phyloP scores from a whole-genome alignment of 2,888 invertebrate species.

The Latheticus oryzae region DNA sequence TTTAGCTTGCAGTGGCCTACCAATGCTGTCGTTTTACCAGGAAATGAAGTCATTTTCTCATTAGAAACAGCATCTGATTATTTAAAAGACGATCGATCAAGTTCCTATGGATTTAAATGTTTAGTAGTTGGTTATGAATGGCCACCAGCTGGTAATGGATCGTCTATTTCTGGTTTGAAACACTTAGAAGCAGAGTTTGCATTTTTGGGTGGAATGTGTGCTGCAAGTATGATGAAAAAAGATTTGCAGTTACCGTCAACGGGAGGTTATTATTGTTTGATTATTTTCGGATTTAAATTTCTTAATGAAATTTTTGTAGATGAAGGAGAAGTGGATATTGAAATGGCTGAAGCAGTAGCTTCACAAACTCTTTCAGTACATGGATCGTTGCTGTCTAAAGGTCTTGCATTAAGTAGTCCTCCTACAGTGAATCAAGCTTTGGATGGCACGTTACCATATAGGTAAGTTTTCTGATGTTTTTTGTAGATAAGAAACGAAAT shows the following conservation, averaged over 20 bases:
- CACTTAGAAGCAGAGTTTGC: slow-evolving; percentile 91
- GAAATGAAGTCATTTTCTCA: slow-evolving; percentile 94
- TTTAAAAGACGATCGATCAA: slow-evolving; percentile 87
- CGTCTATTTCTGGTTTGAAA: slow-evolving; percentile 68
- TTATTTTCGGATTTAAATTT: slow-evolving; percentile 2
- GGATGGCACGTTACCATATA: slow-evolving; percentile 87
- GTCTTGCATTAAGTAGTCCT: slow-evolving; percentile 87
- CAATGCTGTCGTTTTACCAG: slow-evolving; percentile 86
- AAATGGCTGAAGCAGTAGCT: slow-evolving; percentile 78
- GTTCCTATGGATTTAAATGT: slow-evolving; percentile 84
- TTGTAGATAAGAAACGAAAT: no score
- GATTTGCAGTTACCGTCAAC: slow-evolving; percentile 77
- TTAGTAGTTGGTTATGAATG: slow-evolving; percentile 86
- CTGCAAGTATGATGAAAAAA: slow-evolving; percentile 88
- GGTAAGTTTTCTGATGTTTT: slow-evolving; percentile 73
- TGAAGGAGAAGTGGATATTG: slow-evolving; percentile 78
- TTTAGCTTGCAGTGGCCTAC: slow-evolving; percentile 86
- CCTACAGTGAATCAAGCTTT: slow-evolving; percentile 91
- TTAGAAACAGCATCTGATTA: slow-evolving; percentile 96
- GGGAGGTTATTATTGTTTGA: slow-evolving; percentile 66
- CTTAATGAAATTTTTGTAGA: slow-evolving; percentile 68
- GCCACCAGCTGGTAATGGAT: slow-evolving; percentile 67
- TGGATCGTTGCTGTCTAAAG: slow-evolving; percentile 84
- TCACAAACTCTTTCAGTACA: slow-evolving; percentile 71
- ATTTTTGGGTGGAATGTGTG: slow-evolving; percentile 91